These are phyloP conservation scores for Oxystoma pomonae DNA, from an alignment of 2,888 invertebrate genomes.

Conservation along the genomic window DNA sequence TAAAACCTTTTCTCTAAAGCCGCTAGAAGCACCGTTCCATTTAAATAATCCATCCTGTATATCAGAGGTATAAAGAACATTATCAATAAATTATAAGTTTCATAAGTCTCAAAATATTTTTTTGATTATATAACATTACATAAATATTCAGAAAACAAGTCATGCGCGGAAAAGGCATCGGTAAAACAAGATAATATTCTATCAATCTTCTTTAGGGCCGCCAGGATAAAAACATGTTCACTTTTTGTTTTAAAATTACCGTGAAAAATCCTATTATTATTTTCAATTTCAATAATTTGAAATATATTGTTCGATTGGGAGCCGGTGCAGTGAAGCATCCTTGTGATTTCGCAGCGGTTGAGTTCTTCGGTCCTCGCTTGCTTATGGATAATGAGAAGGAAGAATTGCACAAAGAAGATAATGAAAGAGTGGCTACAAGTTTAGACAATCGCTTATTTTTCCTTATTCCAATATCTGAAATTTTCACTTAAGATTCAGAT, in stretches of 20 bases:
- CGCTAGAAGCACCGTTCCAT: no score
- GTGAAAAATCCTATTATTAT: conserved; percentile 26
- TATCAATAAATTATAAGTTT: no score
- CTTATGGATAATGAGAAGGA: background rate
- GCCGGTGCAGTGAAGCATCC: background rate
- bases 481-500: no score
- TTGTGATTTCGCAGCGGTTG: background rate
- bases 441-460: background rate
- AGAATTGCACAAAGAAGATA: background rate
- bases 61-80: no score
- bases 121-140: no score
- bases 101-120: no score
- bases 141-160: no score
- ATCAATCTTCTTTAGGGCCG: conserved; percentile 15
- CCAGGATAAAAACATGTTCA: conserved; percentile 20
- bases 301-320: conserved; percentile 13
- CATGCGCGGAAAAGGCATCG: background rate
- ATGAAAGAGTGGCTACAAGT: background rate
- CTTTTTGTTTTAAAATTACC: conserved; percentile 22
- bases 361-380: background rate
- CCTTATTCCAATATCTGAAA: background rate
- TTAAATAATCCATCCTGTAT: no score
- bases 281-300: conserved; percentile 23
- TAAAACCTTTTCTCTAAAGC: no score
- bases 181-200: background rate